Evolutionary conservation across 2,888 invertebrate genomes (phyloP), one percentile per base, ranked within the genome.

Genomic region (Oeneis ivallda): DNA sequence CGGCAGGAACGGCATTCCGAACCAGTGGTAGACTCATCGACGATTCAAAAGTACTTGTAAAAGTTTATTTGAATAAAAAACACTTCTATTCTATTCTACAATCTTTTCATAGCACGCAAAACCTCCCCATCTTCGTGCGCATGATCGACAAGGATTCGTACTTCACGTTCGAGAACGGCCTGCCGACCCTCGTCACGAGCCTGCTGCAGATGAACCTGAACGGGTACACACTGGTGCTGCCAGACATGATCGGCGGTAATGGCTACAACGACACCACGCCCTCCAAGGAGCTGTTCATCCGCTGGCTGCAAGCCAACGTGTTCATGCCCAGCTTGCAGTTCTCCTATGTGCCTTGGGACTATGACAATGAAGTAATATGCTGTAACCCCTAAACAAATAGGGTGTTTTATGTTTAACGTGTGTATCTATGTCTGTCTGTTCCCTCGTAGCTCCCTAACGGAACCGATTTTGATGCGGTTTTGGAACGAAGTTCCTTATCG

Each of bases 241-340:
- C 97, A 0, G 96, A 97, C 79, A 96, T 96, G 95, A 94, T 95
- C 58, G 95, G 95, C 1, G 95, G 95, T 1, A 95, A 94, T 71
- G 94, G 93, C 0, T 94, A 94, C 80, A 89, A 92, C 56, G 92
- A 87, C 43, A 52, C 52, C 26, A 78, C 76, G 0, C 91, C 94
- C 0, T 89, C 90, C 67, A 93, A 93, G 74, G 95, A 95, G 78
- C 82, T 95, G 68, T 95, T 95, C 78, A 92, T 96, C 34, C 90
- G 97, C 59, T 97, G 97, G 97, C 86, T 96, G 45, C 95, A 96
- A 78, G 94, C 95, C 0, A 95, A 95, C 68, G 93, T 94, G 1
- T 96, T 96, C 78, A 95, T 97, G 94, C 96, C 97, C 0, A 86
- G 94, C 0, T 87, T 97, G 76, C 96, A 97, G 84, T 96, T 95